phyloP scores from a whole-genome alignment of 2,113 vertebrate genomes.

The Prunella himalayana region DNA sequence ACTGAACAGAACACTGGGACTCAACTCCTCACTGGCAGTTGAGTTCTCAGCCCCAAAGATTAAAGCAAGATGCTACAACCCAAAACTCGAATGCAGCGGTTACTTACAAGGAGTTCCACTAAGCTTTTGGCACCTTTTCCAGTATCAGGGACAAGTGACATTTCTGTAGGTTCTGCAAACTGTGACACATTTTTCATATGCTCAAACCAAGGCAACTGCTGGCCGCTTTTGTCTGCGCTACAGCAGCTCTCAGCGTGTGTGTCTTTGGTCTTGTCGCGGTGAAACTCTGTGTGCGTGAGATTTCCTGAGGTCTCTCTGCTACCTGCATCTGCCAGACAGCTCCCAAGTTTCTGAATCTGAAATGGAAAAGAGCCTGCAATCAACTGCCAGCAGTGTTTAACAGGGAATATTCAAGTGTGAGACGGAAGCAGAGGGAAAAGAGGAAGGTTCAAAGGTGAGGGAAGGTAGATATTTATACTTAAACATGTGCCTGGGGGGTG shows the following conservation, averaged over 20 bases:
- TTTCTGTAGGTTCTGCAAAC: slow-evolving; percentile 70
- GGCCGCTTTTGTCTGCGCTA: slow-evolving; percentile 75
- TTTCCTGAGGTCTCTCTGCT: slow-evolving; percentile 73
- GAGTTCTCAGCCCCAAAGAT: background rate
- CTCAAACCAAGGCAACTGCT: slow-evolving; percentile 81
- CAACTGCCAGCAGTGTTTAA: background rate
- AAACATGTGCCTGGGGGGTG: rapidly evolving
- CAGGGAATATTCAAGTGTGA: rapidly evolving
- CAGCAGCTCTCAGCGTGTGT: slow-evolving; percentile 77
- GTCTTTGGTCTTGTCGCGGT: slow-evolving; percentile 86
- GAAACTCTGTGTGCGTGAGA: slow-evolving; percentile 70
- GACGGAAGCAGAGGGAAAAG: background rate
- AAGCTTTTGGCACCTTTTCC: slow-evolving; percentile 85
- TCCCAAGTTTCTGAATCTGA: slow-evolving; percentile 78
- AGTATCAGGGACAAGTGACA: slow-evolving; percentile 66
- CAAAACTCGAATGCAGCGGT: rapidly evolving
- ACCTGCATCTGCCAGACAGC: slow-evolving; percentile 74
- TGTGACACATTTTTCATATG: slow-evolving; percentile 75
- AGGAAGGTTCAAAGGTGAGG: background rate
- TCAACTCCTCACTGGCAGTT: background rate
- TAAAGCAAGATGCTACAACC: background rate
- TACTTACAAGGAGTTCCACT: slow-evolving; percentile 91
- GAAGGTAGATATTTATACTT: rapidly evolving
- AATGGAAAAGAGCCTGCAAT: background rate
- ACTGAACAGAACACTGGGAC: background rate